A percentile compares a stretch with the other conserved stretches of the same genome.
Evolutionary conservation across 2,113 vertebrate species (phyloP).

Genomic region (Lamprologus speciosus): DNA sequence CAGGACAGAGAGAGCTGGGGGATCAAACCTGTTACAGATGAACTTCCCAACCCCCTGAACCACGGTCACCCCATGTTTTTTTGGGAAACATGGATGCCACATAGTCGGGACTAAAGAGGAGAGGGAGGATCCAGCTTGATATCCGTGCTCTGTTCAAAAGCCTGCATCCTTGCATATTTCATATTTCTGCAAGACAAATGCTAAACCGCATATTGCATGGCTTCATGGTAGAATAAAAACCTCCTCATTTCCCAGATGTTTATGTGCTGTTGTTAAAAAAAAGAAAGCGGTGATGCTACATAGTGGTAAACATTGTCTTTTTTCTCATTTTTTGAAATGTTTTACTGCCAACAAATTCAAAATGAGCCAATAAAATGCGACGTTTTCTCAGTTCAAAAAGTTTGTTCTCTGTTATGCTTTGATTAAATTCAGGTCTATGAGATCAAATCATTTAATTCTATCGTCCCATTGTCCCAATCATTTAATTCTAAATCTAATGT

Average conservation of each 20-base stretch:
- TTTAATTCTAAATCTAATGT: background rate
- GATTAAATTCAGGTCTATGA: background rate
- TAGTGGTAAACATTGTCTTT: accelerated
- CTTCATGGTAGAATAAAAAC: background rate
- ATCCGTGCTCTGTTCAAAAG: background rate
- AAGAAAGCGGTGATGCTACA: background rate
- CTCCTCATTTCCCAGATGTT: background rate
- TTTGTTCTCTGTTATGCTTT: background rate
- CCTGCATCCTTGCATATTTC: background rate
- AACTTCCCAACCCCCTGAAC: background rate
- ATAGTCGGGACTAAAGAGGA: background rate
- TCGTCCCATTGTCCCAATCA: background rate
- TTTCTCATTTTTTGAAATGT: background rate
- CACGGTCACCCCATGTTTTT: accelerated
- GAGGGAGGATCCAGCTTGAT: background rate
- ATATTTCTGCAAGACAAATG: background rate
- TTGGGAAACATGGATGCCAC: background rate
- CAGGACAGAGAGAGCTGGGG: background rate
- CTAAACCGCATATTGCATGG: background rate
- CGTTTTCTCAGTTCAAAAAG: background rate
- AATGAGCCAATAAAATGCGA: background rate
- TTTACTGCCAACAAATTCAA: background rate
- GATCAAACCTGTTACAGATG: background rate
- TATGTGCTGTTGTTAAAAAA: background rate
- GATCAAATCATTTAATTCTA: background rate